Percentiles rank a stretch among this genome's conserved stretches.
Conservation (phyloP, 1,140 invertebrate genomes). For the Drosophila nigrodunni region DNA sequence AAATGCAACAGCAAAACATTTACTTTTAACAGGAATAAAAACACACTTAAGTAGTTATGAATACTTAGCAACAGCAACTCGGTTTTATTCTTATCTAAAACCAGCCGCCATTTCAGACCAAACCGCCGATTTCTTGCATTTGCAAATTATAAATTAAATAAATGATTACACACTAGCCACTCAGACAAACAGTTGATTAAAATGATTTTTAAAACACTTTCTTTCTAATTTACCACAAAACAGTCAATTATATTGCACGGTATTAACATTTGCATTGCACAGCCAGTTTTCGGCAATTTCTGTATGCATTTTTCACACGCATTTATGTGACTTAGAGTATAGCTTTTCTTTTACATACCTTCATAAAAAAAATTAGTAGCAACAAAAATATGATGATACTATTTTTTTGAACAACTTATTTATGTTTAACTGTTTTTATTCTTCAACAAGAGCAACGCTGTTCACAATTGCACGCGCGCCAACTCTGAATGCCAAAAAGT, state of each 20-base stretch:
- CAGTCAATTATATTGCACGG: background rate
- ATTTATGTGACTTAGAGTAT: background rate
- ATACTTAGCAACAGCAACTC: background rate
- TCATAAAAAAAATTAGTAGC: constrained; percentile 60
- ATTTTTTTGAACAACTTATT: constrained; percentile 39
- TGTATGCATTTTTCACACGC: constrained; percentile 19
- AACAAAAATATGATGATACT: constrained; percentile 11
- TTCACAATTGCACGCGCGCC: constrained; percentile 71
- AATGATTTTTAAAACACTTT: constrained; percentile 11
- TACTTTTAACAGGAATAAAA: background rate
- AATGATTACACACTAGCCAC: background rate
- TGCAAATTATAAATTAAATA: constrained; percentile 10
- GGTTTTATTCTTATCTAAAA: constrained; percentile 35
- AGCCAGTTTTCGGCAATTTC: constrained; percentile 26
- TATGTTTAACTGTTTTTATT: constrained; percentile 60
- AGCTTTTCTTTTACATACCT: constrained; percentile 54
- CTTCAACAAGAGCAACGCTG: constrained; percentile 53
- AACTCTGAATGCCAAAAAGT: constrained; percentile 77
- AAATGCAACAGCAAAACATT: constrained; percentile 33
- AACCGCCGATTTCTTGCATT: constrained; percentile 29
- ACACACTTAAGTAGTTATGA: constrained; percentile 1
- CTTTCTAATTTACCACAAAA: constrained; percentile 14
- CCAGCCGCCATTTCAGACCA: constrained; percentile 37
- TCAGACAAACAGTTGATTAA: background rate
- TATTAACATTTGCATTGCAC: constrained; percentile 11